phyloP scores from a whole-genome alignment of 2,797 vertebrate species.

The Tragopan temminckii region DNA sequence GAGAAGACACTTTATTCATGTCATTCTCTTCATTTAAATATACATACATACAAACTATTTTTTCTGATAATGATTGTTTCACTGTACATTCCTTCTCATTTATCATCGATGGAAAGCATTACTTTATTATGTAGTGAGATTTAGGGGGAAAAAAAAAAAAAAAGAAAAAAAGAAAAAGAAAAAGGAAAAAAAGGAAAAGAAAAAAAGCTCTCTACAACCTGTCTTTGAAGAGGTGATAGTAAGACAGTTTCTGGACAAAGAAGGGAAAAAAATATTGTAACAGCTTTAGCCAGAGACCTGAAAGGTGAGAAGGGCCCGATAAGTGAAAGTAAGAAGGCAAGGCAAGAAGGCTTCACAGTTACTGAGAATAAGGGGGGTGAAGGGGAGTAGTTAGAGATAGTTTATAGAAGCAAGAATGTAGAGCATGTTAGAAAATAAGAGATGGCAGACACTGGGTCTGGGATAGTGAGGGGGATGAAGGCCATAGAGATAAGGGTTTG shows the following conservation, averaged over 20 bases:
- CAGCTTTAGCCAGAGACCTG: not conserved
- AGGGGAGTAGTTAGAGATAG: no score
- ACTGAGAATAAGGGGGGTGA: no score
- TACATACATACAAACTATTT: fast-evolving
- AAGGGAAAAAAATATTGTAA: not conserved
- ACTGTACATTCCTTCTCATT: not conserved
- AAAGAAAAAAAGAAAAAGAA: not conserved
- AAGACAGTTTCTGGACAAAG: not conserved
- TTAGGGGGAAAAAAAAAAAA: not conserved
- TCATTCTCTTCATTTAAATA: not conserved
- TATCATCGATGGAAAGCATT: not conserved
- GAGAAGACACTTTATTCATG: not conserved
- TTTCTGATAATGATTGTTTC: not conserved
- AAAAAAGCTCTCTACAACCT: fast-evolving
- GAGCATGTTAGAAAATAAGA: no score
- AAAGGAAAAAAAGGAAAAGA: fast-evolving
- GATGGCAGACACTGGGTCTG: no score
- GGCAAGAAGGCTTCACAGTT: no score
- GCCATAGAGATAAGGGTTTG: no score
- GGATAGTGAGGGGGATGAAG: no score
- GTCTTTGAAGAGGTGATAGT: not conserved
- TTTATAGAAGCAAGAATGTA: no score
- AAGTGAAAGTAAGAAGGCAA: no score
- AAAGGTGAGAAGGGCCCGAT: no score
- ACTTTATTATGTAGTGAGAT: not conserved